Base-by-base conservation (phyloP, 2,797 vertebrate genomes). In the Urosaurus nigricauda region DNA sequence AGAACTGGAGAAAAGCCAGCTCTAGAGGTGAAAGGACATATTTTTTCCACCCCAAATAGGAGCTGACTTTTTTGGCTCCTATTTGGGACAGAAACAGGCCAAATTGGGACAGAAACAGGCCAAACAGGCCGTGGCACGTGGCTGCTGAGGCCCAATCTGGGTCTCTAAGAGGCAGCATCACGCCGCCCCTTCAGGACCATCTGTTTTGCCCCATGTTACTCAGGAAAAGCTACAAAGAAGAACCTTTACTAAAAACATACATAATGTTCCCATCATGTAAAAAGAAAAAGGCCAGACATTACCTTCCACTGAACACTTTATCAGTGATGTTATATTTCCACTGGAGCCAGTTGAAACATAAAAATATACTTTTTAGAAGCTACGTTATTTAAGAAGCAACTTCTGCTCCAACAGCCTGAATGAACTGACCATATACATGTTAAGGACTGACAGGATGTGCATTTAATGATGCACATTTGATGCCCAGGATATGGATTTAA, bases 301-400 rank as follows among this genome's bases (percentile, higher is more conserved):
- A 43, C 80, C 87, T 70, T 73, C 40, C 37, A 37, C 1, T 84
- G 8, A 63, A 24, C 7, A 53, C 12, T 83, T 85, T 97, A 98
- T 95, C 97, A 95, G 93, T 97, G 93, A 60, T 88, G 51, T 85
- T n/a, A 93, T 95, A 95, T 87, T 82, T 95, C 85, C 82, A 70
- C 80, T 89, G 29, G 89, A 93, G 88, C 77, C 24, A 24, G 82
- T 26, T 90, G 90, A 79, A 90, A 91, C 2, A 85, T 95, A 93
- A 89, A 92, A 90, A 92, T 92, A 87, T 7, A 85, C 92, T 91
- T 93, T 90, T 95, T 94, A 94, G 95, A 91, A 94, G 95, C 87
- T 88, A 93, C 97, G 95, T 94, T 93, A 95, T 78, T 78, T 60
- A 58, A 13, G 40, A 81, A 82, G 19, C n/a, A 90, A 94, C 79